phyloP scores from a whole-genome alignment of 1,140 invertebrate species.

The Tetragonula clypearis region DNA sequence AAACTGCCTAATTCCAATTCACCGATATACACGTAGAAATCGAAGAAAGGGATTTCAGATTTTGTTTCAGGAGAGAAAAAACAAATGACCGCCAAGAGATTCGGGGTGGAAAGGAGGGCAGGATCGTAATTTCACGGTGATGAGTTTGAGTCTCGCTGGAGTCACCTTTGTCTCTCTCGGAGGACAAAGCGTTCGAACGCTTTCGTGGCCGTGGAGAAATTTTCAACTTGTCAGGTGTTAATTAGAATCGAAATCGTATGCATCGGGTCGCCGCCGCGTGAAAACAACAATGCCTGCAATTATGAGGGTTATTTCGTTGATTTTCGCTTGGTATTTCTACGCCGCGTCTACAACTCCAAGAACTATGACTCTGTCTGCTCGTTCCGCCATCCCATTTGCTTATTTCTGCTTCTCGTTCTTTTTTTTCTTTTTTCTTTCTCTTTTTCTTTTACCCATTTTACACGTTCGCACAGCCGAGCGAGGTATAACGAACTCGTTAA shows the following conservation, averaged over 20 bases:
- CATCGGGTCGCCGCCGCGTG: not conserved
- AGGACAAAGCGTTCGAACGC: not conserved
- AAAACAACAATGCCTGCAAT: conserved; percentile 26
- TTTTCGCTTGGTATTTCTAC: not conserved
- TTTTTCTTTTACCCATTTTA: not conserved
- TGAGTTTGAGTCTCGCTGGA: not conserved
- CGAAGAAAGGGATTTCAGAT: not conserved
- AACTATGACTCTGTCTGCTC: not conserved
- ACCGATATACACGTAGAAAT: no score
- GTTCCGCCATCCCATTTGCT: not conserved
- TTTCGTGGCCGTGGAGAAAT: conserved; percentile 33
- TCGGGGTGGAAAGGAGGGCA: no score
- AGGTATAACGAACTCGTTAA: not conserved
- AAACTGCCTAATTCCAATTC: no score
- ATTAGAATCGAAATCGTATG: conserved; percentile 25
- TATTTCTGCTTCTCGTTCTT: not conserved
- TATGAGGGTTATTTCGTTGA: not conserved
- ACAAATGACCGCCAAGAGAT: not conserved
- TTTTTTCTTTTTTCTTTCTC: not conserved
- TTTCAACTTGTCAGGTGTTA: conserved; percentile 4
- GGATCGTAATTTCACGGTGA: not conserved
- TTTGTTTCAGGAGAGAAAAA: no score
- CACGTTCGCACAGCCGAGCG: not conserved
- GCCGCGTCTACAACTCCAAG: not conserved
- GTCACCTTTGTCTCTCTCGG: not conserved